Evolutionary conservation across 2,113 vertebrate genomes (phyloP), one percentile per base, ranked within the genome.

Genomic region (Carollia perspicillata): DNA sequence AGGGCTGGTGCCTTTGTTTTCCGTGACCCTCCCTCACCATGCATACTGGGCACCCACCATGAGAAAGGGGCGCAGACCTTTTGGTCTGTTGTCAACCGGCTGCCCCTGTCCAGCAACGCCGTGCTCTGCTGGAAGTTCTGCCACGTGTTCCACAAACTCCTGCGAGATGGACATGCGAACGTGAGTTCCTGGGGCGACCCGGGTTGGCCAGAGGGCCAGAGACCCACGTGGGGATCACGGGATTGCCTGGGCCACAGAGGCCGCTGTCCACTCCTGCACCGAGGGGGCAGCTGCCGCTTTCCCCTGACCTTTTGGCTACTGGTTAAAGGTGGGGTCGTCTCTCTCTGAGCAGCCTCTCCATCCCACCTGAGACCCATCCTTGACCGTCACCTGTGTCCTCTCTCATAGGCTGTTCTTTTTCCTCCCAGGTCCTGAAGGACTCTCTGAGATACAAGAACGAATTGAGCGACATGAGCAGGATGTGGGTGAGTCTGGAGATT

Each of bases 111-210:
- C 0, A 99, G 99, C 98, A 99, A 99, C 0, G 99, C 99, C 0
- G 99, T 99, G 92, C 99, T 99, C 81, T 99, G 99, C 98, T 99
- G 99, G 99, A 99, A 99, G 98, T 99, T 99, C 98, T 99, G 99
- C 98, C 99, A 99, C 0, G 99, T 99, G 97, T 99, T 99, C 98
- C 99, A 99, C 98, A 99, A 99, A 87, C 98, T 99, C 12, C 99
- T 99, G 93, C 99, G 99, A 4, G 99, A 99, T 0, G 99, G 99
- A 71, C 99, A 99, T 96, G 99, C 99, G 0, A 99, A 99, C 0
- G 99, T 99, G 98, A 98, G 99, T 99, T 85, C 72, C 85, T 22
- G 30, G 72, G 47, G n/a, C 63, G 22, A 0, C 30, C 1, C 0
- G 47, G 72, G 14, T 2, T 3, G 22, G 58, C 17, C 10, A 2